These are phyloP conservation scores for Salpingus planirostris DNA, from an alignment of 2,888 invertebrate species.

Conservation along the genomic window DNA sequence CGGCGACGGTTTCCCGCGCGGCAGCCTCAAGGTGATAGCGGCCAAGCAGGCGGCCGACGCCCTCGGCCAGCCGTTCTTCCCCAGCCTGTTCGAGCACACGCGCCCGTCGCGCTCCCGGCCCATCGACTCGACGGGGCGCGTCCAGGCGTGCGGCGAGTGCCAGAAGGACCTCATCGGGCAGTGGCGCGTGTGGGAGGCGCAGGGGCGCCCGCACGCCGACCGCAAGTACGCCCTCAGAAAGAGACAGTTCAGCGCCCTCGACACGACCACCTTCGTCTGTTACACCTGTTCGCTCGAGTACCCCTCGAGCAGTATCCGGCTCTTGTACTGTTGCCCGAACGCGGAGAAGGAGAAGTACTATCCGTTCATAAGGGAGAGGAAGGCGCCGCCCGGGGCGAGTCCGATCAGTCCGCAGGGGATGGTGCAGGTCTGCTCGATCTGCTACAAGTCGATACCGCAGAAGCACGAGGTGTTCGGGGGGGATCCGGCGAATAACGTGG, in stretches of 20 bases:
- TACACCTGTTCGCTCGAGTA: conserved; percentile 81
- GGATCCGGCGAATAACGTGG: conserved; percentile 23
- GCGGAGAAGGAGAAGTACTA: conserved; percentile 83
- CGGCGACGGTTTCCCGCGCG: conserved; percentile 78
- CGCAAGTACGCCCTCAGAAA: conserved; percentile 75
- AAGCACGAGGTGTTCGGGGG: conserved; percentile 63
- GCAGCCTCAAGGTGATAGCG: conserved; percentile 64
- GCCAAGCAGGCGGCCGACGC: conserved; percentile 46
- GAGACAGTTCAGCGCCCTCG: conserved; percentile 55
- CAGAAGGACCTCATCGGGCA: conserved; percentile 78
- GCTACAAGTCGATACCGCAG: conserved; percentile 73
- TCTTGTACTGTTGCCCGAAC: conserved; percentile 77
- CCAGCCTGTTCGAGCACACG: conserved; percentile 70
- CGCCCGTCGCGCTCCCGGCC: conserved; percentile 77
- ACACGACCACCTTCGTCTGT: conserved; percentile 72
- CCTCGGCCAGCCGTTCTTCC: conserved; percentile 57
- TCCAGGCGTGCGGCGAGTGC: conserved; percentile 75
- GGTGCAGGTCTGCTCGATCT: conserved; percentile 81
- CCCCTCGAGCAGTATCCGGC: conserved; percentile 68
- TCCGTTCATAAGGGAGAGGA: conserved; percentile 75
- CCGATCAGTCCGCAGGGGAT: conserved; percentile 86
- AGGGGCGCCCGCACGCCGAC: conserved; percentile 66
- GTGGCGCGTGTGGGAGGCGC: conserved; percentile 63
- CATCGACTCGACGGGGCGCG: conserved; percentile 68
- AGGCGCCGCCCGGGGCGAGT: conserved; percentile 75